A percentile compares a stretch with the other conserved stretches of the same genome.
Evolutionary conservation across 2,797 vertebrate genomes (phyloP).

Genomic region (Strix occidentalis): DNA sequence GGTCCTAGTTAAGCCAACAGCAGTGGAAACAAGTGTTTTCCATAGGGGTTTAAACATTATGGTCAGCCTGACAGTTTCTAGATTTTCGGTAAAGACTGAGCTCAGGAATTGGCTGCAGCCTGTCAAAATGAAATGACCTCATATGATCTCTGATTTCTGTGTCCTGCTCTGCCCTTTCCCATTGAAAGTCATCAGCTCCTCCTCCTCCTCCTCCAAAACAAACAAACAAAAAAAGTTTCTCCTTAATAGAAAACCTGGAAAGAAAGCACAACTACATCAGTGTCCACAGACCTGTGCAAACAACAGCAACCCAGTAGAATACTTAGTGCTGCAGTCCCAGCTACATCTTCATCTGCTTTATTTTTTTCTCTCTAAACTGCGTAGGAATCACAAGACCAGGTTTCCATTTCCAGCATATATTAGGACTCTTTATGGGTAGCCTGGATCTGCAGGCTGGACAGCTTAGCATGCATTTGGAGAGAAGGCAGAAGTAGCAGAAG

Average conservation of each 20-base stretch:
- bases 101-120: neutral
- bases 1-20: neutral
- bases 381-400: neutral
- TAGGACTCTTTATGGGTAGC: neutral
- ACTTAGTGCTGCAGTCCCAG: neutral
- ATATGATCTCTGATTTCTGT: neutral
- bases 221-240: neutral
- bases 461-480: accelerated
- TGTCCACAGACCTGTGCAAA: neutral
- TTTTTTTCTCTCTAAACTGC: neutral
- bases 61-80: constrained; percentile 2
- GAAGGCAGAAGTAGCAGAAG: neutral
- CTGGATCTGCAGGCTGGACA: neutral
- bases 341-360: neutral
- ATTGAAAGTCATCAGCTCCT: neutral
- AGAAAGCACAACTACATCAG: neutral
- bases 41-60: neutral
- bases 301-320: neutral
- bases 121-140: constrained; percentile 3
- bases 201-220: neutral
- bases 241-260: neutral
- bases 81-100: neutral
- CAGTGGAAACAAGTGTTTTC: neutral
- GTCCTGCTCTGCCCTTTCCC: constrained; percentile 22
- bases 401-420: neutral